A percentile compares a stretch with the other conserved stretches of the same genome.
These are phyloP conservation scores for Cecidostiba fungosa DNA, from an alignment of 2,888 invertebrate genomes.

Conservation along the genomic window DNA sequence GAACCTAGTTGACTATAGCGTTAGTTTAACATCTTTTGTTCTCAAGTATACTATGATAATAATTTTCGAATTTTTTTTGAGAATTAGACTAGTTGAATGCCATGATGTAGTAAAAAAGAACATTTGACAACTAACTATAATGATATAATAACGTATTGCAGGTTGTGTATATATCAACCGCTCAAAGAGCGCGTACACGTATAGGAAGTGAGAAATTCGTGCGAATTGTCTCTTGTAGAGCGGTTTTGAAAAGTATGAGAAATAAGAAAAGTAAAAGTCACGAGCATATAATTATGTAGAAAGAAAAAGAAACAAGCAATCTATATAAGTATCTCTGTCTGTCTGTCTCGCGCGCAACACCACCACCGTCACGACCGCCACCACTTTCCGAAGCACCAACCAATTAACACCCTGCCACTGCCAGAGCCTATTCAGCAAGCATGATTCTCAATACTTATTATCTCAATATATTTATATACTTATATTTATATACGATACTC, in stretches of 20 bases:
- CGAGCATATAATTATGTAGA: constrained; percentile 7
- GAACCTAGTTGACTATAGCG: constrained; percentile 28
- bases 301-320: constrained; percentile 31
- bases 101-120: neutral
- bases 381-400: constrained; percentile 78
- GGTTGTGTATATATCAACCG: neutral
- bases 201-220: constrained; percentile 22
- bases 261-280: constrained; percentile 14
- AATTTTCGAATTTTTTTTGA: neutral
- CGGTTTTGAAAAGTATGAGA: neutral
- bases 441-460: constrained; percentile 71
- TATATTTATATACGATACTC: constrained; percentile 43
- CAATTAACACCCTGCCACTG: constrained; percentile 77
- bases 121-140: constrained; percentile 23
- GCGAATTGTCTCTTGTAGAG: constrained; percentile 1
- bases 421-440: constrained; percentile 77
- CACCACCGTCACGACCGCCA: constrained; percentile 67
- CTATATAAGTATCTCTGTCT: neutral
- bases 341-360: constrained; percentile 51
- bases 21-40: neutral
- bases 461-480: constrained; percentile 53
- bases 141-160: constrained; percentile 33
- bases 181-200: neutral
- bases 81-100: constrained; percentile 28
- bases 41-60: neutral